Conservation (phyloP, 2,888 invertebrate species). For the Meta bourneti region DNA sequence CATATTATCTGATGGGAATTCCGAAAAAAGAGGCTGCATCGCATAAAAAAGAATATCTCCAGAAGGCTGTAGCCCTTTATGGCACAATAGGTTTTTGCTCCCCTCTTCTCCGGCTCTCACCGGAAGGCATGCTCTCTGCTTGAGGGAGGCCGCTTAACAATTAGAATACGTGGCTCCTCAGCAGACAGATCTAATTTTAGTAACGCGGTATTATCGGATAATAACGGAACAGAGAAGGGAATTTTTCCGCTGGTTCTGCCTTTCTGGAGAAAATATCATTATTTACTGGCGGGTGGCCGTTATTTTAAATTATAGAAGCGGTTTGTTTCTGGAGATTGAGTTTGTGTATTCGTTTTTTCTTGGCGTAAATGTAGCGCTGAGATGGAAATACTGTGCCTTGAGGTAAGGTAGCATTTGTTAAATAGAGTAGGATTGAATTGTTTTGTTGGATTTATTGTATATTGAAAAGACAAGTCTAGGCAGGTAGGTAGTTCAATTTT, state of each 20-base stretch:
- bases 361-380: too few relatives aligned
- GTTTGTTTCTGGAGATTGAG: not conserved
- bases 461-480: too few relatives aligned
- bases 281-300: too few relatives aligned
- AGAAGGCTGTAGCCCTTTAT: not conserved
- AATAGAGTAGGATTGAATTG: too few relatives aligned
- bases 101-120: not conserved
- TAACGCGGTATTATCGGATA: not conserved
- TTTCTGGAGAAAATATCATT: not conserved
- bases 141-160: not conserved
- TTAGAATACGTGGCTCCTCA: not conserved
- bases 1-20: not conserved
- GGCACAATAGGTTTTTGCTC: not conserved
- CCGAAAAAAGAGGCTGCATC: not conserved
- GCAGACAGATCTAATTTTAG: constrained; percentile 24
- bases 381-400: too few relatives aligned
- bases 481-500: too few relatives aligned
- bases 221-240: not conserved
- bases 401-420: too few relatives aligned
- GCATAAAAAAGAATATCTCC: not conserved
- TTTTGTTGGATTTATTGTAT: too few relatives aligned
- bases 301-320: not conserved
- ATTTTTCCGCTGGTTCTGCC: not conserved
- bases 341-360: too few relatives aligned
- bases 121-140: not conserved